Evolutionary conservation across 2,797 vertebrate genomes (phyloP).

Genomic region (Atherinosoma microstoma): DNA sequence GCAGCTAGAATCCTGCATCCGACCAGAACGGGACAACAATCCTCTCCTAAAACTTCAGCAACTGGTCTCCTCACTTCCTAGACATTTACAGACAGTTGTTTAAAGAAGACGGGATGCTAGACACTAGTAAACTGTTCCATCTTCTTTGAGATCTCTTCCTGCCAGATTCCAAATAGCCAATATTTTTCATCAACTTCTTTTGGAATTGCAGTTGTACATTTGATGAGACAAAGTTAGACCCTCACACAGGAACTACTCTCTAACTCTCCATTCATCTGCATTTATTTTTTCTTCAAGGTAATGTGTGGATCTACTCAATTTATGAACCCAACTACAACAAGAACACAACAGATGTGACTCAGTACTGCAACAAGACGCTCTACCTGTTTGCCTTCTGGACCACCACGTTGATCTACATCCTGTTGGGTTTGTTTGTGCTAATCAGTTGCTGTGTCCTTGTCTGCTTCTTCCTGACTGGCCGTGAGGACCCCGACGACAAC

Average conservation of each 20-base stretch:
- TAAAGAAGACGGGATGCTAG: too few species aligned
- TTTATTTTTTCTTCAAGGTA: conserved; percentile 50
- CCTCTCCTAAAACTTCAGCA: too few species aligned
- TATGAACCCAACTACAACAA: conserved; percentile 69
- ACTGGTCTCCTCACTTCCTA: too few species aligned
- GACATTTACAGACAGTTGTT: too few species aligned
- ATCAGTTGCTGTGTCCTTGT: conserved; percentile 23
- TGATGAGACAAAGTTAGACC: too few species aligned
- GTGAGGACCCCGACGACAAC: conserved; percentile 36
- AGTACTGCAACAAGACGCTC: conserved; percentile 71
- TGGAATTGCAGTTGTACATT: too few species aligned
- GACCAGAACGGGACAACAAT: too few species aligned
- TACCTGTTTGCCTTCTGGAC: conserved; percentile 81
- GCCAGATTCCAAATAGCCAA: too few species aligned
- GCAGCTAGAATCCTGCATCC: too few species aligned
- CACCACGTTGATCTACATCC: conserved; percentile 68
- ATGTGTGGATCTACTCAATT: conserved; percentile 81
- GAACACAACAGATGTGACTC: not conserved
- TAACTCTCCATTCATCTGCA: not conserved
- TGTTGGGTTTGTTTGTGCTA: not conserved
- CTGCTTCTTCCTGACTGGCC: conserved; percentile 34
- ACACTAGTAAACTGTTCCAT: too few species aligned
- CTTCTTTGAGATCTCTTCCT: too few species aligned
- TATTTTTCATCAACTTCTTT: too few species aligned
- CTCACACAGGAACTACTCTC: not conserved